Evolutionary conservation across 2,113 vertebrate species (phyloP), one percentile per base, ranked within the genome.

Genomic region (Saguinus midas): DNA sequence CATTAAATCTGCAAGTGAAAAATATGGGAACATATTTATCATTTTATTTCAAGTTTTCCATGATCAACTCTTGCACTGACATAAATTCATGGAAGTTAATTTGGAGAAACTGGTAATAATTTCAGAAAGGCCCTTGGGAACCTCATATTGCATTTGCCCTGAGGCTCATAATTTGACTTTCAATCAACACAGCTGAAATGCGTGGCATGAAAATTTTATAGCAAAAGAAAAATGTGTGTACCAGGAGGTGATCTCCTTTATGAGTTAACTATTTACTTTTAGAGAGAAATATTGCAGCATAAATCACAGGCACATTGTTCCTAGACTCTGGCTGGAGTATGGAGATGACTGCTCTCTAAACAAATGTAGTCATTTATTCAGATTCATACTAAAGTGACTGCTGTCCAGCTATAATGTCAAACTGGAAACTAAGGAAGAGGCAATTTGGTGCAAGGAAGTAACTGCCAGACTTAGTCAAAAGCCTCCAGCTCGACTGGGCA

Each of bases 191-290:
- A 91, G 89, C 35, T 91, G 23, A 96, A 96, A 88, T 91, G 94
- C 1, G 0, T 52, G 75, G 43, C 90, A 97, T 96, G 89, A 97
- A 97, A 97, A 61, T 96, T 97, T 97, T 97, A 96, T 78, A 89
- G 35, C 57, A 81, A 97, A 83, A 97, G 70, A 75, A 79, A 91
- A 98, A 57, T 84, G 35, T 81, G 52, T 43, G 13, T 52, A 35
- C 79, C 43, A 95, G 68, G 84, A 96, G 66, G 82, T 81, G 96
- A 52, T 29, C 55, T 95, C 66, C 68, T 97, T 94, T 91, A 57
- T 83, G 43, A 91, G 75, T 70, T 94, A 88, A 84, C 76, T 95
- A 87, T 79, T 94, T 90, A 66, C 61, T 80, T 72, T 96, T 57
- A 90, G 91, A 78, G 70, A 25, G 73, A 32, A 96, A 84, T 43